Conservation (phyloP, 1,140 invertebrate genomes). For the Hermatobates lingyangjiaoensis region DNA sequence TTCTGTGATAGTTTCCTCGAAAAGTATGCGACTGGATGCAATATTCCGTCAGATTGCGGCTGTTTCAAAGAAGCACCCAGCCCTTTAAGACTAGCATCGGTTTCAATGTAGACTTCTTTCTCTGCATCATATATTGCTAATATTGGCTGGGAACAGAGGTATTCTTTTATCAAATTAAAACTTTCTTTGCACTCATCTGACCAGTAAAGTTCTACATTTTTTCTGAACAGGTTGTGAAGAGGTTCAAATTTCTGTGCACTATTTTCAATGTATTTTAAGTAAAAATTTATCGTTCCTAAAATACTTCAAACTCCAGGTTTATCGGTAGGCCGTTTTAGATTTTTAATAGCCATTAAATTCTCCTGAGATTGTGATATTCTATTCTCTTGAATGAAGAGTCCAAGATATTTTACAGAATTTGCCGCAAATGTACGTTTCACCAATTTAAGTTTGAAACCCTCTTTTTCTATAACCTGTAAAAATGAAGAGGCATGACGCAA, state of each 20-base stretch:
- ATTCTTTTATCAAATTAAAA: constrained; percentile 21
- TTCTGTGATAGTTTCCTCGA: neutral
- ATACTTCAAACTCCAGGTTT: constrained; percentile 14
- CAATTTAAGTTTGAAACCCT: constrained; percentile 22
- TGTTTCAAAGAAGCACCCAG: too few relatives aligned
- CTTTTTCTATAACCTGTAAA: constrained; percentile 12
- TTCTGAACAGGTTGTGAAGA: constrained; percentile 20
- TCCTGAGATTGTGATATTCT: constrained; percentile 14
- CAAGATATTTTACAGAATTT: constrained; percentile 18
- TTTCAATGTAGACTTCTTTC: constrained; percentile 21
- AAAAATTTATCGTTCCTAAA: constrained; percentile 16
- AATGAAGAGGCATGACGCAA: constrained; percentile 6
- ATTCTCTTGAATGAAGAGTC: constrained; percentile 16
- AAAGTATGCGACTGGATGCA: constrained; percentile 13
- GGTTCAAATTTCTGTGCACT: too few relatives aligned
- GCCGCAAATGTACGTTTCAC: constrained; percentile 20
- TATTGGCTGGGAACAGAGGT: constrained; percentile 21
- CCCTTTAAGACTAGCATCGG: constrained; percentile 21
- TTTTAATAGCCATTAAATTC: constrained; percentile 16
- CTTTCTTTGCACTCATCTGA: constrained; percentile 19
- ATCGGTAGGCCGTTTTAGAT: constrained; percentile 12
- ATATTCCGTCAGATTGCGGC: too few relatives aligned
- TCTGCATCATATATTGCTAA: constrained; percentile 22
- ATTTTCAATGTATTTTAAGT: too few relatives aligned
- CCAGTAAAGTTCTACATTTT: constrained; percentile 20